phyloP scores from a whole-genome alignment of 2,113 vertebrate species.

The Strix uralensis region DNA sequence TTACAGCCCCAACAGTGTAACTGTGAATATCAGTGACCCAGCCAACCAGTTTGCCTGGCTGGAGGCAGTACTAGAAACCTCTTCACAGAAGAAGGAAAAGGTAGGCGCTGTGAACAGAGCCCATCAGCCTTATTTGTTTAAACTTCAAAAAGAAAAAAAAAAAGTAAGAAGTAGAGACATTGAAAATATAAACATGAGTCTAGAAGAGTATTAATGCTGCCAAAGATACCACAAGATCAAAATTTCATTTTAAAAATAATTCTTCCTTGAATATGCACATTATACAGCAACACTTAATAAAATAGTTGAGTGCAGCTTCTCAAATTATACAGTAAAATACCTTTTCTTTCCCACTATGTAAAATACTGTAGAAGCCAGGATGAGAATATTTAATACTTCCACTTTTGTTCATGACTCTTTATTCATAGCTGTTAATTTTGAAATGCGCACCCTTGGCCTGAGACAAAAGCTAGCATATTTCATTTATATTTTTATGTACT shows the following conservation, averaged over 20 bases:
- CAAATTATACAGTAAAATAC: not conserved
- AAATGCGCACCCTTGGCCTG: not conserved
- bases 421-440: not conserved
- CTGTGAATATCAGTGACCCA: slow-evolving; percentile 86
- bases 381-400: not conserved
- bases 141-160: not conserved
- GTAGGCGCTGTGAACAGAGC: slow-evolving; percentile 52
- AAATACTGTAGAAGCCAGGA: not conserved
- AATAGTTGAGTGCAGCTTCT: not conserved
- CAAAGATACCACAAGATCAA: not conserved
- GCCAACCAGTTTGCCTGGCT: slow-evolving; percentile 84
- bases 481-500: not conserved
- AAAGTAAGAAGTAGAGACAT: not conserved
- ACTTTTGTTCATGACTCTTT: not conserved
- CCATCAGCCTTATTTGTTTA: not conserved
- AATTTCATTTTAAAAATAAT: not conserved
- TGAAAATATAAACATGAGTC: not conserved
- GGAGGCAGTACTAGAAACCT: slow-evolving; percentile 71
- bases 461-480: not conserved
- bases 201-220: not conserved
- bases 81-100: slow-evolving; percentile 79
- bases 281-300: not conserved
- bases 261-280: not conserved
- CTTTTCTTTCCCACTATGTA: not conserved
- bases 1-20: slow-evolving; percentile 84